Conservation (phyloP, 1,140 invertebrate species). For the Lepidostoma basale region DNA sequence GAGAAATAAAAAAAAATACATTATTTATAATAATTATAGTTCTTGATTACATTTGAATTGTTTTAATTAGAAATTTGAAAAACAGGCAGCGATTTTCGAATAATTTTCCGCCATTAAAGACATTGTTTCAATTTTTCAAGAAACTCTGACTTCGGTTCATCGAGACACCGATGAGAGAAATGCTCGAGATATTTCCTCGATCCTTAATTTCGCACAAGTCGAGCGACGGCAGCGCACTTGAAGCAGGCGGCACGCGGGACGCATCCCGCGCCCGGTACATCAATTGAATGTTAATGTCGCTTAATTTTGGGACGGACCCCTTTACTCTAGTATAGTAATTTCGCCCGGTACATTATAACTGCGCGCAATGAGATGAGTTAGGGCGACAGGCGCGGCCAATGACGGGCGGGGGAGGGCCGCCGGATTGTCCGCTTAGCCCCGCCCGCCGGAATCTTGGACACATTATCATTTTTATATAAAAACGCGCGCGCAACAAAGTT, state of each 20-base stretch:
- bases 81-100: too few species aligned
- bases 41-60: too few species aligned
- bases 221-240: background rate
- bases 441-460: too few species aligned
- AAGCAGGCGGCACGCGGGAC: background rate
- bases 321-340: constrained; percentile 40
- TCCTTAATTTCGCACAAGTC: background rate
- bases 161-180: too few species aligned
- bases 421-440: constrained; percentile 34
- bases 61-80: too few species aligned
- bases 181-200: background rate
- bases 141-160: too few species aligned
- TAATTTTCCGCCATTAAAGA: too few species aligned
- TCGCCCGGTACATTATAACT: constrained; percentile 35
- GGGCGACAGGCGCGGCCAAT: constrained; percentile 26
- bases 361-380: constrained; percentile 32
- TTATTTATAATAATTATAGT: too few species aligned
- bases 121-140: too few species aligned
- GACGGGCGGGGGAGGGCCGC: constrained; percentile 27
- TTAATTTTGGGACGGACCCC: constrained; percentile 37
- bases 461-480: too few species aligned
- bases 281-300: constrained; percentile 45
- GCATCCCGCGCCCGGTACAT: constrained; percentile 13
- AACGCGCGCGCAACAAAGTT: too few species aligned
- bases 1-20: too few species aligned